Evolutionary conservation across 2,113 vertebrate species (phyloP).

Genomic region (Scartelaos histophorus): DNA sequence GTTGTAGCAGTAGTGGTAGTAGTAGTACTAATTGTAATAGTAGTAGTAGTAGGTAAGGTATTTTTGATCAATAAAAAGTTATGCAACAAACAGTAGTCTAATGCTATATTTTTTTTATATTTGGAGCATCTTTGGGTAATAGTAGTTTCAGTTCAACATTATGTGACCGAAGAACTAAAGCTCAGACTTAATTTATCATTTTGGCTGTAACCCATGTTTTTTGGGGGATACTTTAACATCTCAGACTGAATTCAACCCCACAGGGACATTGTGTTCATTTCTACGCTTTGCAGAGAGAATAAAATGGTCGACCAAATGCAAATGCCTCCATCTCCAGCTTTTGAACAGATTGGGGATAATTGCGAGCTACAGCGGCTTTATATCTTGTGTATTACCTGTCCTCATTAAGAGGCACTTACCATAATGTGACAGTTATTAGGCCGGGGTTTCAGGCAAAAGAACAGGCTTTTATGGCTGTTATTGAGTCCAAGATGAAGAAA

Average conservation of each 20-base stretch:
- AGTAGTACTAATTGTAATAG: too few species aligned
- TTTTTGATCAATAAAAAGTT: too few species aligned
- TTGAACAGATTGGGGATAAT: slow-evolving; percentile 5
- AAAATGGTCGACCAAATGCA: slow-evolving; percentile 7
- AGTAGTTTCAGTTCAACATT: too few species aligned
- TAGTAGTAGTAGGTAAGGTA: too few species aligned
- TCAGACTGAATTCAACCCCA: neutral
- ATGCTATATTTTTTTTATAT: too few species aligned
- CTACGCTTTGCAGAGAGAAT: neutral
- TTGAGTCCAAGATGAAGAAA: neutral
- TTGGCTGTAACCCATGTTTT: neutral
- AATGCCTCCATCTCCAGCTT: slow-evolving; percentile 7
- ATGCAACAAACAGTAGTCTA: too few species aligned
- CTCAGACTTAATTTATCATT: neutral
- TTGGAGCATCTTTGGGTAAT: too few species aligned
- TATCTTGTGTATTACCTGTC: slow-evolving; percentile 8
- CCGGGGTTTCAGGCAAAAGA: neutral
- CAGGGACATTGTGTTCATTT: neutral
- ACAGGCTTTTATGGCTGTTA: neutral
- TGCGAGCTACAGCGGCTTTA: neutral
- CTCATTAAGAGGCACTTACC: slow-evolving; percentile 8
- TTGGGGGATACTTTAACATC: neutral
- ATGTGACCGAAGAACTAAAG: neutral
- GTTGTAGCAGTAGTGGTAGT: too few species aligned
- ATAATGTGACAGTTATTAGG: slow-evolving; percentile 8